Evolutionary conservation across 2,113 vertebrate genomes (phyloP), one percentile per base, ranked within the genome.

Genomic region (Amblyopsis rosae): DNA sequence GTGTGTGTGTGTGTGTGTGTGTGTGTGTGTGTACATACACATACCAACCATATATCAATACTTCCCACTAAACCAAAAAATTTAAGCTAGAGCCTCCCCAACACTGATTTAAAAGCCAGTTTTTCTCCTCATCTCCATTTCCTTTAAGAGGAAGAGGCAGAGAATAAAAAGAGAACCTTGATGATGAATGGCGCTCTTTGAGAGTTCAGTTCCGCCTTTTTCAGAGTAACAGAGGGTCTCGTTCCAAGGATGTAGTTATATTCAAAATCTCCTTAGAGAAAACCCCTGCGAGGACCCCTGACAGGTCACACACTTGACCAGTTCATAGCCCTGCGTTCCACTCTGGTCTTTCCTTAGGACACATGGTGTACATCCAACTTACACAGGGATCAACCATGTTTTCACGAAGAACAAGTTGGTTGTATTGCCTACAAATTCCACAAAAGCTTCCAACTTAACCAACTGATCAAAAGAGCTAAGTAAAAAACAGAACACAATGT

Each of bases 261-360:
- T 88, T 79, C 70, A 73, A 41, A 16, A 71, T 35, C 58, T 70
- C 70, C 51, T 6, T 51, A 48, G 57, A 73, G 62, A 72, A 79
- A 83, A 79, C 59, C 72, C 76, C 62, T 17, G 53, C 51, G 33
- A 61, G 75, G 75, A 81, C 81, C 86, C 77, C 77, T 79, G 79
- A 79, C 78, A 70, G 82, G 87, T 82, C 83, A 87, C 80, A 82
- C 82, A 82, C 85, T 88, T 73, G 83, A 82, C 81, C 82, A 73
- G 81, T 69, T 75, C 78, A 67, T 59, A 76, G 77, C 68, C 73
- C 35, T 76, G 62, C 67, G 70, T 71, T 51, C 66, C 69, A 66
- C 76, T 85, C 75, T 80, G 72, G 71, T 79, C 77, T 83, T 70
- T 75, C 72, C 69, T 70, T 56, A 71, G 68, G 69, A 73, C 33